Evolutionary conservation across 2,113 vertebrate genomes (phyloP).

Genomic region (Guaruba guarouba): DNA sequence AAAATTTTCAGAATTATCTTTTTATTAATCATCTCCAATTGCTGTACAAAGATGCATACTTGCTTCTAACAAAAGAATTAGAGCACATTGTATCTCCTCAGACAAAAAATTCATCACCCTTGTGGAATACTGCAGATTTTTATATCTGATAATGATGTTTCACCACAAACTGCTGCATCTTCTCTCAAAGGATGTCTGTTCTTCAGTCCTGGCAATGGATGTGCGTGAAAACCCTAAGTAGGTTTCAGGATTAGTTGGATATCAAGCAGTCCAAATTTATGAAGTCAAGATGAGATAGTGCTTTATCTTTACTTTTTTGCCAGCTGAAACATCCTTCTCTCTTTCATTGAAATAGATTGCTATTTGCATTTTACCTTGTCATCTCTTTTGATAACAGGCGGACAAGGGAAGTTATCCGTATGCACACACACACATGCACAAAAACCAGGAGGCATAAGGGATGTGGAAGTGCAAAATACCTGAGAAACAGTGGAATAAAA

Average conservation of each 20-base stretch:
- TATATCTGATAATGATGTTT: background rate
- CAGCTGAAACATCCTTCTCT: background rate
- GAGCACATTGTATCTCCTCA: background rate
- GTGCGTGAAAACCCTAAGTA: background rate
- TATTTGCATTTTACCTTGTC: background rate
- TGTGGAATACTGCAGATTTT: background rate
- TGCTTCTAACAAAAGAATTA: conserved; percentile 29
- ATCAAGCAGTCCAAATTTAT: background rate
- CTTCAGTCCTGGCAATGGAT: background rate
- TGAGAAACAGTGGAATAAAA: background rate
- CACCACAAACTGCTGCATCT: background rate
- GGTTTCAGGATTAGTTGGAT: background rate
- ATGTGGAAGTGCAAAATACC: background rate
- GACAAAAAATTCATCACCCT: background rate
- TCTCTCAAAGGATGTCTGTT: background rate
- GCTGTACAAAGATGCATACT: background rate
- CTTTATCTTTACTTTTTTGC: background rate
- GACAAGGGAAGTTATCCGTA: background rate
- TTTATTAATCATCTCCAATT: background rate
- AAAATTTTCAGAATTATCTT: background rate
- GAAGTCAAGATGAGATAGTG: background rate
- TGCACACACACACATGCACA: background rate
- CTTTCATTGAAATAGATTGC: background rate
- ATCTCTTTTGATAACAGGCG: background rate
- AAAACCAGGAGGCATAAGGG: background rate